These are phyloP conservation scores for Micropoecilia bifurca DNA, from an alignment of 2,797 vertebrate genomes.

Conservation along the genomic window DNA sequence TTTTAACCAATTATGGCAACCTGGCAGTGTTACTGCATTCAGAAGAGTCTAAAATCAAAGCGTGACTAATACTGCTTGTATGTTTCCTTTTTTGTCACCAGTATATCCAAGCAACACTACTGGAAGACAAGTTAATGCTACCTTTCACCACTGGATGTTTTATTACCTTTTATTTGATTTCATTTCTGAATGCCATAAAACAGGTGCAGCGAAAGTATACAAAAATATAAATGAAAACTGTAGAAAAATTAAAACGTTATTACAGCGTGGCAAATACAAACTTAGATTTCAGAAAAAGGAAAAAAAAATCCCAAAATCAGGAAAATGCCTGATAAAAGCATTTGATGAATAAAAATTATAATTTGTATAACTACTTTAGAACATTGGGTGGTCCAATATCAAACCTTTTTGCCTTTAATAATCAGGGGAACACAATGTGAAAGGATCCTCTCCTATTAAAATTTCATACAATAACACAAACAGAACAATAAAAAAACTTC, in stretches of 20 bases:
- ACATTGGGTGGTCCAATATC: not conserved
- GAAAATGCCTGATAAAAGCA: not conserved
- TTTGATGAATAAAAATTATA: not conserved
- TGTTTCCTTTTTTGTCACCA: slow-evolving; percentile 46
- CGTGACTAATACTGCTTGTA: slow-evolving; percentile 58
- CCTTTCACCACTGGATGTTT: slow-evolving; percentile 39
- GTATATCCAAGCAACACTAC: slow-evolving; percentile 21
- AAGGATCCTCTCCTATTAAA: slow-evolving; percentile 25
- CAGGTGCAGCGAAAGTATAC: not conserved
- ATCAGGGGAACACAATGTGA: slow-evolving; percentile 37
- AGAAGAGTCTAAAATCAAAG: slow-evolving; percentile 35
- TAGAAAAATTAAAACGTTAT: not conserved
- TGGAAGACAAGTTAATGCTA: slow-evolving; percentile 44
- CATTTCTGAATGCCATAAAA: not conserved
- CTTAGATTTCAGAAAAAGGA: not conserved
- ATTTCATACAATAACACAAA: slow-evolving; percentile 29
- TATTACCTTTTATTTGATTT: not conserved
- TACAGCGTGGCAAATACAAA: not conserved
- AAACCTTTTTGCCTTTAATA: slow-evolving; percentile 25
- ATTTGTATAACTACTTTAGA: not conserved
- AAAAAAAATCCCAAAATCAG: not conserved
- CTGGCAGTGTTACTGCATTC: slow-evolving; percentile 27
- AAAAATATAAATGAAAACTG: not conserved
- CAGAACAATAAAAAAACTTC: slow-evolving; percentile 29
- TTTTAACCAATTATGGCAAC: slow-evolving; percentile 41